A percentile compares a stretch with the other conserved stretches of the same genome.
These are phyloP conservation scores for Amphilophus citrinellus DNA, from an alignment of 2,113 vertebrate species.

Conservation along the genomic window DNA sequence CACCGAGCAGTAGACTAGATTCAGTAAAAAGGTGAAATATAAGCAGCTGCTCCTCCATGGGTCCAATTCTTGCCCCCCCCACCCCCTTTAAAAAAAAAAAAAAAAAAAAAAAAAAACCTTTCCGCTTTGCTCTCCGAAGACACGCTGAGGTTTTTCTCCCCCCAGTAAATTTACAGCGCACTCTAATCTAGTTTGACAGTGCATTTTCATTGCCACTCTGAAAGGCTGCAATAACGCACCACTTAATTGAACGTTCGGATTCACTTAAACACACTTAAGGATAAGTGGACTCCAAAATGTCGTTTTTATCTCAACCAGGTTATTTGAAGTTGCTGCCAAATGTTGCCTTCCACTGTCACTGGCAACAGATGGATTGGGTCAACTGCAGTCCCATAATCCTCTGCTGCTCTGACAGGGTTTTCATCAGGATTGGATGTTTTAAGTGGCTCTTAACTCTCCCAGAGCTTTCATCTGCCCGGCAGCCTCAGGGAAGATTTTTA, in stretches of 20 bases:
- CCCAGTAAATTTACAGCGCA: slow-evolving; percentile 57
- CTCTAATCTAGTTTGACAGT: slow-evolving; percentile 69
- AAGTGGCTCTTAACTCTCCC: slow-evolving; percentile 65
- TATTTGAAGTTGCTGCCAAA: slow-evolving; percentile 72
- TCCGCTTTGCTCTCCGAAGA: slow-evolving; percentile 23
- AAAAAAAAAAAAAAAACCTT: background rate
- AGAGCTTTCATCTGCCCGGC: slow-evolving; percentile 67
- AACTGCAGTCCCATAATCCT: slow-evolving; percentile 67
- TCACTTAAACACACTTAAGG: slow-evolving; percentile 74
- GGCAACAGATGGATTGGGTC: slow-evolving; percentile 75
- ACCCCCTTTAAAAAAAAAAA: too few relatives aligned
- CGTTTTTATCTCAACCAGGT: slow-evolving; percentile 55
- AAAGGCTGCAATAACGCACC: slow-evolving; percentile 73
- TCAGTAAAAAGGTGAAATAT: background rate
- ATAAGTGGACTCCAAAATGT: slow-evolving; percentile 68
- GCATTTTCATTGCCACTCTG: slow-evolving; percentile 59
- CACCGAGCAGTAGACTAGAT: background rate
- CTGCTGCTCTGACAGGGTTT: slow-evolving; percentile 60
- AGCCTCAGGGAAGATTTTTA: slow-evolving; percentile 47
- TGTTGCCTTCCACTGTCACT: slow-evolving; percentile 64
- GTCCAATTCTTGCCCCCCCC: background rate
- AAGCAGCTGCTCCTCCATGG: slow-evolving; percentile 1
- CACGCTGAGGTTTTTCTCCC: slow-evolving; percentile 26
- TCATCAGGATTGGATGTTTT: slow-evolving; percentile 59
- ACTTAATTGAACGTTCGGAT: slow-evolving; percentile 73